These are phyloP conservation scores for Zonitis immaculata DNA, from an alignment of 2,888 invertebrate genomes.

Conservation along the genomic window DNA sequence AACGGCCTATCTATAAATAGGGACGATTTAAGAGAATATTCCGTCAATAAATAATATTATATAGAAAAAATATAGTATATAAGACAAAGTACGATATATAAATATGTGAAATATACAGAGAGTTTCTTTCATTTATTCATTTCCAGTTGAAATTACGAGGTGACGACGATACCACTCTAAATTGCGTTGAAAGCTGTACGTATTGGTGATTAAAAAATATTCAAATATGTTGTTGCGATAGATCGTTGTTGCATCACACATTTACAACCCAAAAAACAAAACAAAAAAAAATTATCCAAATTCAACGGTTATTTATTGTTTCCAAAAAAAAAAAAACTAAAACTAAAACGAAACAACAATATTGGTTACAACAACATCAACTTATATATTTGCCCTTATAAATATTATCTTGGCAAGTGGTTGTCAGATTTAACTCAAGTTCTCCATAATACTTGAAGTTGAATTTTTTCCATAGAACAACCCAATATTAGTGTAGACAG, in stretches of 20 bases:
- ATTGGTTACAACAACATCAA: too few species aligned
- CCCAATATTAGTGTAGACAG: not conserved
- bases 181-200: constrained; percentile 27
- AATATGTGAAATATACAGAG: constrained; percentile 15
- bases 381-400: not conserved
- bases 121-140: constrained; percentile 22
- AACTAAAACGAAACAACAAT: too few species aligned
- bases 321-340: too few species aligned
- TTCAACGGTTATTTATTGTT: too few species aligned
- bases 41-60: constrained; percentile 6
- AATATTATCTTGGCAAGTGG: not conserved
- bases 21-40: constrained; percentile 24
- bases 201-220: not conserved
- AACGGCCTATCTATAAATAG: constrained; percentile 32
- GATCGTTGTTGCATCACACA: not conserved
- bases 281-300: not conserved
- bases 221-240: not conserved
- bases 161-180: constrained; percentile 36
- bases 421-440: not conserved
- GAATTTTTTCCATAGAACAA: not conserved
- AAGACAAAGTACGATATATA: too few species aligned
- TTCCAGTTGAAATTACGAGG: constrained; percentile 29
- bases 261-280: not conserved
- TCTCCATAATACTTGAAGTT: not conserved
- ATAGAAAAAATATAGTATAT: too few species aligned